A percentile compares a stretch with the other conserved stretches of the same genome.
These are phyloP conservation scores for Varecia variegata DNA, from an alignment of 2,797 vertebrate species.

Conservation along the genomic window DNA sequence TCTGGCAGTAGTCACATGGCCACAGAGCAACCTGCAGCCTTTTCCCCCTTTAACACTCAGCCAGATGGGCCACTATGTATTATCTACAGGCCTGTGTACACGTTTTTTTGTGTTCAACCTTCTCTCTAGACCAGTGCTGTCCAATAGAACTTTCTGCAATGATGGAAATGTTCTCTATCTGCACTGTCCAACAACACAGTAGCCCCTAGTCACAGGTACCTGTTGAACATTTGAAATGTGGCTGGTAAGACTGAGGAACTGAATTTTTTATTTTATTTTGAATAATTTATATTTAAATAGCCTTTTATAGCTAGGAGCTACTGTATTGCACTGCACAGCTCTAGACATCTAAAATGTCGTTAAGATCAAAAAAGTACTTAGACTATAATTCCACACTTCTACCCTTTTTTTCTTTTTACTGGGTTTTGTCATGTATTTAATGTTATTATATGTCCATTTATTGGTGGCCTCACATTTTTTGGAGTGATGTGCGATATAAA, in stretches of 20 bases:
- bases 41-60: background rate
- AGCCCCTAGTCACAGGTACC: background rate
- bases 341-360: background rate
- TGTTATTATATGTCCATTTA: background rate
- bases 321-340: background rate
- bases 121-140: background rate
- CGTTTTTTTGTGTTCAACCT: background rate
- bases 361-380: background rate
- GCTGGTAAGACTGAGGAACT: background rate
- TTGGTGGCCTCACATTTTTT: background rate
- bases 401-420: background rate
- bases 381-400: background rate
- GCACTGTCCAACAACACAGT: background rate
- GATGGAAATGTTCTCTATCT: background rate
- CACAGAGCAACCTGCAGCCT: background rate
- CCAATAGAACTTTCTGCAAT: background rate
- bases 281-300: conserved; percentile 3
- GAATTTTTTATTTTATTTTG: background rate
- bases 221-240: background rate
- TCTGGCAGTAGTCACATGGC: background rate
- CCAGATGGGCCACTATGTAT: background rate
- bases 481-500: background rate
- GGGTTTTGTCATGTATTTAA: background rate
- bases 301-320: background rate
- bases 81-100: background rate